These are phyloP conservation scores for Tanytarsus gracilentus DNA, from an alignment of 2,888 invertebrate species.

Conservation along the genomic window DNA sequence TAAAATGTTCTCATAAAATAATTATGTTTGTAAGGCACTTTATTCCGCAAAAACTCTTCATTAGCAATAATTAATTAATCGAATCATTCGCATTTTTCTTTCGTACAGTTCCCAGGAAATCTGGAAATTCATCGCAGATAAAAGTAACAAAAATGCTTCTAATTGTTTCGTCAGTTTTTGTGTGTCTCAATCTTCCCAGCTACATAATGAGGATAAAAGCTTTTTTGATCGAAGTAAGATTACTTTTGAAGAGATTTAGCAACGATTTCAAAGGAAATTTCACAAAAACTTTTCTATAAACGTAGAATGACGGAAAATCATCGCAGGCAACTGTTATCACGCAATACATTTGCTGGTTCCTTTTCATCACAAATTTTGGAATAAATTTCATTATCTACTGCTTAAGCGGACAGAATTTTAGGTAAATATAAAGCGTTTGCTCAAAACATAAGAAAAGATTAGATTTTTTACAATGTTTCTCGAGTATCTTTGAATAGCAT, in stretches of 20 bases:
- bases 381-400: slow-evolving; percentile 78
- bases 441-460: no score
- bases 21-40: no score
- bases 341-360: slow-evolving; percentile 57
- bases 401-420: slow-evolving; percentile 70
- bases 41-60: no score
- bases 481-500: no score
- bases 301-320: slow-evolving; percentile 34
- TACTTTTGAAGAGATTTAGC: not conserved
- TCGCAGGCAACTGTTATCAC: slow-evolving; percentile 47
- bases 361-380: slow-evolving; percentile 74
- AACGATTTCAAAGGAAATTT: not conserved
- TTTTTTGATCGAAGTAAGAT: slow-evolving; percentile 49
- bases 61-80: no score
- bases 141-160: slow-evolving; percentile 75
- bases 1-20: no score
- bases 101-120: slow-evolving; percentile 30
- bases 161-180: slow-evolving; percentile 68
- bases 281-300: not conserved
- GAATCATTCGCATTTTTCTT: no score
- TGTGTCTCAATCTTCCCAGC: slow-evolving; percentile 67
- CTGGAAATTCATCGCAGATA: slow-evolving; percentile 49
- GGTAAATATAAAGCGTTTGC: no score
- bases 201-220: slow-evolving; percentile 60
- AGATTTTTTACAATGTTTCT: no score